phyloP scores from a whole-genome alignment of 2,888 invertebrate genomes.

The Cybosia mesomella region DNA sequence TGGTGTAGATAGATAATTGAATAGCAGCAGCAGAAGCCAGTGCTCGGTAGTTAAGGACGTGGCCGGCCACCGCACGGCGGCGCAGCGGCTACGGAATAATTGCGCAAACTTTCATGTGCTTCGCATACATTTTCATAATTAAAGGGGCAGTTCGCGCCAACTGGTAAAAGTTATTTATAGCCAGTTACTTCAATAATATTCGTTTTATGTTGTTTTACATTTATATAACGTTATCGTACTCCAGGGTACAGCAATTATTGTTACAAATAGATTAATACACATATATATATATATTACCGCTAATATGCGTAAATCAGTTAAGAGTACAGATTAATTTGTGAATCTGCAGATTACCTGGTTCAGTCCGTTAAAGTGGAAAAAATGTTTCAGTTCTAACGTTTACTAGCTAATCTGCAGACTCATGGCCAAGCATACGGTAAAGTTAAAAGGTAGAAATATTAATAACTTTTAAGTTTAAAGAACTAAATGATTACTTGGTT shows the following conservation, averaged over 20 bases:
- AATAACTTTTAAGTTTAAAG: too few species aligned
- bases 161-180: conserved; percentile 77
- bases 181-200: conserved; percentile 69
- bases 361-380: too few species aligned
- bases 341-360: too few species aligned
- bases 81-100: conserved; percentile 76
- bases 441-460: too few species aligned
- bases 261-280: neutral
- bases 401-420: too few species aligned
- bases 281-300: too few species aligned
- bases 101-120: conserved; percentile 86
- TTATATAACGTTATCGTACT: conserved; percentile 7
- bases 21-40: conserved; percentile 75
- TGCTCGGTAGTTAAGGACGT: conserved; percentile 74
- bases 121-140: conserved; percentile 86
- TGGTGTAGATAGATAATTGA: conserved; percentile 75
- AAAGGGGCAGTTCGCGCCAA: conserved; percentile 82
- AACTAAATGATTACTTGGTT: too few species aligned
- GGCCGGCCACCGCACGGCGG: conserved; percentile 71
- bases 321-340: too few species aligned
- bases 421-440: too few species aligned
- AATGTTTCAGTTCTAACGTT: too few species aligned
- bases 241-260: neutral
- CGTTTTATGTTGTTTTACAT: conserved; percentile 47
- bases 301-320: too few species aligned